phyloP scores from a whole-genome alignment of 35 echinoderm and acorn worm genomes.

The Strongylocentrotus purpuratus region DNA sequence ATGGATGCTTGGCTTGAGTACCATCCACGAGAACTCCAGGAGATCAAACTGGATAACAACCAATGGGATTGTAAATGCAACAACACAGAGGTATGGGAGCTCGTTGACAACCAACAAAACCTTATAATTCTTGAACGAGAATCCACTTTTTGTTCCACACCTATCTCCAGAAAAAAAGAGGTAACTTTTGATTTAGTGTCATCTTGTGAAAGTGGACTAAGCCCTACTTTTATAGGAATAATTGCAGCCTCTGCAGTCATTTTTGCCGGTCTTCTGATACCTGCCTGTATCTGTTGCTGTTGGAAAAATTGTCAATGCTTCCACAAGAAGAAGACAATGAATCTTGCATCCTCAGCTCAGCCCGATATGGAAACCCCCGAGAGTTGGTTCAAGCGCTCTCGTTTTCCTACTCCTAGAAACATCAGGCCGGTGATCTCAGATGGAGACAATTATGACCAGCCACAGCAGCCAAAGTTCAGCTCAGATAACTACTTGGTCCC shows the following conservation, averaged over 20 bases:
- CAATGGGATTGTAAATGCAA: background rate
- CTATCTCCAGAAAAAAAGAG: background rate
- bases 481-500: background rate
- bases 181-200: background rate
- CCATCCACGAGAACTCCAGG: slow-evolving; percentile 8
- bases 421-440: too few species aligned
- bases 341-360: too few species aligned
- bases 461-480: too few species aligned
- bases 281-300: background rate
- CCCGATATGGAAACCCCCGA: too few species aligned
- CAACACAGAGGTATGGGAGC: background rate
- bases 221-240: background rate
- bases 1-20: slow-evolving; percentile 43
- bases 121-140: background rate
- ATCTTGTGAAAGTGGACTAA: background rate
- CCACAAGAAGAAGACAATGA: too few species aligned
- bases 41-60: background rate
- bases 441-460: too few species aligned
- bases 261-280: background rate
- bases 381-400: too few species aligned
- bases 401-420: too few species aligned
- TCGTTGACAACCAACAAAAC: background rate
- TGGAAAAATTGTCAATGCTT: background rate
- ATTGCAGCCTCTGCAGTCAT: background rate
- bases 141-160: background rate